Base-by-base conservation (phyloP, 23 tunicate species). In the Trididemnum miniatum region DNA sequence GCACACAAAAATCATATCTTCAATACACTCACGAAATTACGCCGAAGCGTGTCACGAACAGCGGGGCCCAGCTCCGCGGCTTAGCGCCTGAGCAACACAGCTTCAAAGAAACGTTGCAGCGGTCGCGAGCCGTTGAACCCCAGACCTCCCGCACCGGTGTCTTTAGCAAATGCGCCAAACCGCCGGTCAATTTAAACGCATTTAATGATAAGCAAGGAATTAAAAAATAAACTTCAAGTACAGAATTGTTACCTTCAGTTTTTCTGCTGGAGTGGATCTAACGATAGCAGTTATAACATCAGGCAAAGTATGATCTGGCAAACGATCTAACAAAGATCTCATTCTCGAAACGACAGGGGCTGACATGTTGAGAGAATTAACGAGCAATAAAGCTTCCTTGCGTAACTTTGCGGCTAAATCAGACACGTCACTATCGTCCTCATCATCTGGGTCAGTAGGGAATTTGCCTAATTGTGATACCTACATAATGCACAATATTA, bases 281-380 rank as follows among this genome's bases (percentile, higher is more conserved):
- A 85, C 76, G 23, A 85, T 85, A 2, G 89, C 76, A 30, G 89
- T 49, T 9, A 85, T 27, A 2, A 85, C 65, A 35, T 85, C 89
- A 38, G 89, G 89, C 32, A 85, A 33, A 12, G 89, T 51, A 34
- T 85, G 89, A 66, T 85, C 89, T 31, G 89, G 89, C 77, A 85
- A 33, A 27, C 83, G 49, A 34, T 38, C 77, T 18, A 85, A 77
- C 1, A 85, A 51, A n/a, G 81, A 39, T 49, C 83, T 69, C 67
- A 85, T 40, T 24, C 77, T 29, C 15, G 83, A 31, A 1, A 85
- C 76, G 0, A 85, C 83, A 5, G 82, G 83, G 35, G 38, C 77
- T 20, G 82, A 64, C 77, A 85, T 78, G 65, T 85, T 81, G 20
- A 85, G 44, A 1, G 83, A 51, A 38, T 77, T 75, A n/a, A 85